Evolutionary conservation across 2,888 invertebrate species (phyloP), one percentile per base, ranked within the genome.

Genomic region (Drosophila nr. medialis): DNA sequence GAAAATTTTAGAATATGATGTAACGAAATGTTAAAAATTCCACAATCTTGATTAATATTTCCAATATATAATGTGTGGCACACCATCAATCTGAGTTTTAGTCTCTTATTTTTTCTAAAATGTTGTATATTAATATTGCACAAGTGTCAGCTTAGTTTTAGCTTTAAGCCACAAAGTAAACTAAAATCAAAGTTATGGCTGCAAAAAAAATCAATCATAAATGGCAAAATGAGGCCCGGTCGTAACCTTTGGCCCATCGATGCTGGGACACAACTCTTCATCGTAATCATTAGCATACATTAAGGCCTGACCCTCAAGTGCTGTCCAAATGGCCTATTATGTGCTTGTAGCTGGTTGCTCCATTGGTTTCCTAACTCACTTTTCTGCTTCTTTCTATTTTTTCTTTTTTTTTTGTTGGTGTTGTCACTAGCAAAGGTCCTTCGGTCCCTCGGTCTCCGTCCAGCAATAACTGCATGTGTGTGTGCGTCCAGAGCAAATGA

Each of bases 271-370:
- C 53, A 62, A 70, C 84, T 74, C 73, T 83, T 72, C 75, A 85
- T 75, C 83, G 77, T 81, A 70, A 85, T 83, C 83, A 85, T 86
- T 86, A 86, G 86, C 85, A 86, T 85, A 86, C 78, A 86, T 85
- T 85, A 83, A 64, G 67, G 71, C 71, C 70, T 83, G 85, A 85
- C 81, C 85, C 83, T 80, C 74, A 83, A 86, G 85, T 86, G 75
- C 86, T 81, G 76, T 72, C 74, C 73, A 80, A 83, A 85, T 85
- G 76, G 85, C 81, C 85, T 80, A 81, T 85, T 85, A 85, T 85
- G 83, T 79, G 72, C 84, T 84, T 84, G 70, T 67, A 72, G 74
- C 81, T 75, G 72, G 81, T 77, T 81, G 38, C 81, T 81, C 74
- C 72, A 81, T 81, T 81, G 81, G 79, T 79, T 78, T 81, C 76